Conservation (phyloP, 2,113 vertebrate genomes). For the Circaetus cinerascens region DNA sequence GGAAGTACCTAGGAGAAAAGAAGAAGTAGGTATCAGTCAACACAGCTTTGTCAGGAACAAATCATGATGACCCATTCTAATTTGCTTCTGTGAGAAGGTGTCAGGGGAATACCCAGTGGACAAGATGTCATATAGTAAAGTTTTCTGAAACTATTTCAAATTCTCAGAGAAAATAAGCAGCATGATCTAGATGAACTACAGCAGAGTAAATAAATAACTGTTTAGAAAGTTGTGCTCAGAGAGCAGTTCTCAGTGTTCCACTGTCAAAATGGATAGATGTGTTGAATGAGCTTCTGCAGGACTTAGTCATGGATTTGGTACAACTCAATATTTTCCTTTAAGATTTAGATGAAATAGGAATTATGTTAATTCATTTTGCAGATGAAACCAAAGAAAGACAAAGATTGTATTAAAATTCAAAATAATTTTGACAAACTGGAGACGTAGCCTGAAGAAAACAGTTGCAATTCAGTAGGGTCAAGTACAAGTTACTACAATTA, state of each 20-base stretch:
- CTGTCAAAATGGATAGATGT: background rate
- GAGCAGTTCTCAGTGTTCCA: background rate
- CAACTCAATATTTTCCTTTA: slow-evolving; percentile 19
- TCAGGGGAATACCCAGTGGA: background rate
- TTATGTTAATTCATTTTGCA: background rate
- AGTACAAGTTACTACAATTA: slow-evolving; percentile 7
- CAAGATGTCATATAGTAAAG: background rate
- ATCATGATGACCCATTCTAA: background rate
- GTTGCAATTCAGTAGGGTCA: background rate
- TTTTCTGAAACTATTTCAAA: background rate
- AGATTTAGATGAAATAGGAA: background rate
- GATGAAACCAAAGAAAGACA: background rate
- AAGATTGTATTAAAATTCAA: slow-evolving; percentile 12
- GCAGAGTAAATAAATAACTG: background rate
- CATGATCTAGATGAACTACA: background rate
- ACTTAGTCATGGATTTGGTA: background rate
- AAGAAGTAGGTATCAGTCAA: background rate
- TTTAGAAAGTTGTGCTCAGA: background rate
- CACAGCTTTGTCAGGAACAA: background rate
- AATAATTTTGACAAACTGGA: background rate
- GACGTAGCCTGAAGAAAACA: background rate
- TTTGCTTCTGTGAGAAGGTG: background rate
- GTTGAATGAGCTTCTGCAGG: background rate
- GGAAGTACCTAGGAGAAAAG: background rate
- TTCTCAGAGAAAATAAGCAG: background rate